phyloP scores from a whole-genome alignment of 1,140 invertebrate genomes.

The Agraylea sexmaculata region DNA sequence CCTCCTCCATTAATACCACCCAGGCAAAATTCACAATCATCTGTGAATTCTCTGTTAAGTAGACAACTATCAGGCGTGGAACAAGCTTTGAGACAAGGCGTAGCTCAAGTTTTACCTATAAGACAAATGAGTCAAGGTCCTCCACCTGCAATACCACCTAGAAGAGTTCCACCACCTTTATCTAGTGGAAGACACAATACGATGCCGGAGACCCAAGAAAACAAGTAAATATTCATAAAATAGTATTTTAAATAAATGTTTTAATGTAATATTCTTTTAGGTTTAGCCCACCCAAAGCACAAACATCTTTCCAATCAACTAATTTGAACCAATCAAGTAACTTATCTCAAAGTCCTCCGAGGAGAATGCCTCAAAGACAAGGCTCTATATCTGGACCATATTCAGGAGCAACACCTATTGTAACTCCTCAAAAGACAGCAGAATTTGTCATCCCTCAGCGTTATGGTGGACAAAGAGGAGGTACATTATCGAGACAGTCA shows the following conservation, averaged over 20 bases:
- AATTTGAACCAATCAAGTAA: too few species aligned
- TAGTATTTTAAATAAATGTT: constrained; percentile 10
- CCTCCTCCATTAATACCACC: constrained; percentile 19
- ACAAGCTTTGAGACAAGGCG: constrained; percentile 21
- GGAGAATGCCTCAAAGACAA: constrained; percentile 26
- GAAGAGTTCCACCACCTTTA: constrained; percentile 22
- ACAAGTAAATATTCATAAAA: too few species aligned
- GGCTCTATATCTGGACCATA: constrained; percentile 26
- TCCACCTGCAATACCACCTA: constrained; percentile 36
- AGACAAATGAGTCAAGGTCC: constrained; percentile 27
- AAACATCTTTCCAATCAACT: not conserved
- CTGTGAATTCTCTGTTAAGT: constrained; percentile 2
- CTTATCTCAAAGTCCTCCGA: constrained; percentile 28
- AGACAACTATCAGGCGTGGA: constrained; percentile 1
- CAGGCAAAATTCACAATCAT: constrained; percentile 17
- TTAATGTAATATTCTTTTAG: too few species aligned
- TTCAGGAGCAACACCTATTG: constrained; percentile 30
- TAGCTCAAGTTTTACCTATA: constrained; percentile 24
- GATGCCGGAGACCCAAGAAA: constrained; percentile 20
- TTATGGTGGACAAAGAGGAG: constrained; percentile 13
- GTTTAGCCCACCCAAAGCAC: not conserved
- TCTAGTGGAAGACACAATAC: constrained; percentile 18
- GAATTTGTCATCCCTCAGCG: constrained; percentile 47
- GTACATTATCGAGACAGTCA: constrained; percentile 20
- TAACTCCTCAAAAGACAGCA: constrained; percentile 36